A percentile compares a stretch with the other conserved stretches of the same genome.
Evolutionary conservation across 2,113 vertebrate genomes (phyloP).

Genomic region (Electrona antarctica): DNA sequence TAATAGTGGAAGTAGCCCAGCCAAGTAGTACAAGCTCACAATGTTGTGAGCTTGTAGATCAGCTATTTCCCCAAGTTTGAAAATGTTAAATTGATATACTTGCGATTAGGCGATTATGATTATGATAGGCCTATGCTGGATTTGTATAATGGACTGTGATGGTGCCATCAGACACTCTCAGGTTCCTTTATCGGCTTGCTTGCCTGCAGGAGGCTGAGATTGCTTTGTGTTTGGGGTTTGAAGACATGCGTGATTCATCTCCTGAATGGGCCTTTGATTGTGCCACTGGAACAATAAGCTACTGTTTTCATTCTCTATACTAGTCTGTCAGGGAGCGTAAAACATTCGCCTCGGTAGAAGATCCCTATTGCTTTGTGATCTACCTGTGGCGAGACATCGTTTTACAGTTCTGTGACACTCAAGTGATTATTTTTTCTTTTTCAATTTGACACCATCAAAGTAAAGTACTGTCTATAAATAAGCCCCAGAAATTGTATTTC

Average conservation of each 20-base stretch:
- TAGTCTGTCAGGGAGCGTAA: constrained; percentile 22
- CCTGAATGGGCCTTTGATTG: constrained; percentile 49
- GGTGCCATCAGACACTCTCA: too few relatives aligned
- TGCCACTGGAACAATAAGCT: constrained; percentile 44
- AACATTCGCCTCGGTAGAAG: constrained; percentile 7
- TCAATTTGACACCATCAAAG: constrained; percentile 1
- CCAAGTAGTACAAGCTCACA: too few relatives aligned
- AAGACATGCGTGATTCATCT: constrained; percentile 49
- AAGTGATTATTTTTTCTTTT: not conserved
- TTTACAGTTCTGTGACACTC: constrained; percentile 17
- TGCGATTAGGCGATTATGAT: too few relatives aligned
- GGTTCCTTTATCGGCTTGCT: too few relatives aligned
- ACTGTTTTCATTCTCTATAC: constrained; percentile 29
- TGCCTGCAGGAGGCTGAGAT: constrained; percentile 9
- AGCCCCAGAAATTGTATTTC: not conserved
- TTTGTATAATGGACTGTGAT: too few relatives aligned
- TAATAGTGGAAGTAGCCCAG: too few relatives aligned
- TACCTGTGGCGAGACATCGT: constrained; percentile 10
- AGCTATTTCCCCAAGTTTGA: too few relatives aligned
- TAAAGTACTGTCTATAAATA: not conserved
- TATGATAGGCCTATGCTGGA: too few relatives aligned
- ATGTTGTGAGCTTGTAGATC: too few relatives aligned
- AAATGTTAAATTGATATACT: too few relatives aligned
- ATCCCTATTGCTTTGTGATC: constrained; percentile 3
- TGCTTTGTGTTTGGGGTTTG: constrained; percentile 15